Percentiles rank a stretch among this genome's conserved stretches.
Evolutionary conservation across 2,888 invertebrate genomes (phyloP).

Genomic region (Chrysopilus asiliformis): DNA sequence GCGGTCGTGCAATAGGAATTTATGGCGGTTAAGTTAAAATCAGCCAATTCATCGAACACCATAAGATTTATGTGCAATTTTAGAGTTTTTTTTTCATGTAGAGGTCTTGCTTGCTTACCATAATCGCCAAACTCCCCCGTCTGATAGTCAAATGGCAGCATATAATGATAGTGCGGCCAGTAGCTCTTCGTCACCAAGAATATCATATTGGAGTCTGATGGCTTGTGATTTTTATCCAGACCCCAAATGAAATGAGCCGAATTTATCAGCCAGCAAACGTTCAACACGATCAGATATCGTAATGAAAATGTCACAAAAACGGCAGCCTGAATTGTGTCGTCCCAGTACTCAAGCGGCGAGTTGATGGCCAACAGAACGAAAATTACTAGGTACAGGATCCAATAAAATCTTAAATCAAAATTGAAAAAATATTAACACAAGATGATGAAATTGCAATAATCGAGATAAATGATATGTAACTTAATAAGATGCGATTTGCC

Average conservation of each 20-base stretch:
- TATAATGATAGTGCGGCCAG: slow-evolving; percentile 72
- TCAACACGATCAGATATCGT: slow-evolving; percentile 48
- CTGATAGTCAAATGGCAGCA: slow-evolving; percentile 66
- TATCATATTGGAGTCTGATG: slow-evolving; percentile 54
- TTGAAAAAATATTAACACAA: neutral
- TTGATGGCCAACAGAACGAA: slow-evolving; percentile 58
- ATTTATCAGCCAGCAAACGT: slow-evolving; percentile 58
- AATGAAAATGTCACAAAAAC: slow-evolving; percentile 55
- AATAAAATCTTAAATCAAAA: slow-evolving; percentile 46
- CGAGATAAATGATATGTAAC: neutral
- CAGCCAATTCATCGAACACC: too few species aligned
- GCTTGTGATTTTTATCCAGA: slow-evolving; percentile 57
- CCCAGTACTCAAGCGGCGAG: slow-evolving; percentile 67
- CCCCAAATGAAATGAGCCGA: slow-evolving; percentile 63
- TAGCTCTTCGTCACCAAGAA: slow-evolving; percentile 61
- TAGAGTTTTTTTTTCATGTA: too few species aligned
- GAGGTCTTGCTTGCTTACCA: slow-evolving; percentile 31
- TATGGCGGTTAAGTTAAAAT: too few species aligned
- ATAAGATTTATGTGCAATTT: too few species aligned
- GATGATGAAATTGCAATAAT: slow-evolving; percentile 1
- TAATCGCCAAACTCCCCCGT: slow-evolving; percentile 71
- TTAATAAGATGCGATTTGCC: too few species aligned
- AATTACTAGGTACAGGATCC: slow-evolving; percentile 49
- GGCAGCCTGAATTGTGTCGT: slow-evolving; percentile 48
- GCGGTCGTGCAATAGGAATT: too few species aligned